Evolutionary conservation across 2,888 invertebrate genomes (phyloP).

Genomic region (Brachypterus glaber): DNA sequence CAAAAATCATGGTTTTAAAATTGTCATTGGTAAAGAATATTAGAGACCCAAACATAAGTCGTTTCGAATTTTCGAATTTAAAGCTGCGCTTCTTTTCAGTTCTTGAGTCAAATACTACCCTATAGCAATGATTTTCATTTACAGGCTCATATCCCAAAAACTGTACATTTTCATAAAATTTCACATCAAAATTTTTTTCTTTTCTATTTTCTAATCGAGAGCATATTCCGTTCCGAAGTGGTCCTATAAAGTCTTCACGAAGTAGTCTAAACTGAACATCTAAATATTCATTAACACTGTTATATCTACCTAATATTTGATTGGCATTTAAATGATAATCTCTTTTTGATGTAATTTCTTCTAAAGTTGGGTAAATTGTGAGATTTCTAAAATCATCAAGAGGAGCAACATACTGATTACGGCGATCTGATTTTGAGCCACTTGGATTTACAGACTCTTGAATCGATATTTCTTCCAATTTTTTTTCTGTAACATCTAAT

Average conservation of each 20-base stretch:
- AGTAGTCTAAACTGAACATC: slow-evolving; percentile 70
- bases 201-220: slow-evolving; percentile 21
- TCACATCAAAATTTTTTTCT: slow-evolving; percentile 19
- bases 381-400: slow-evolving; percentile 42
- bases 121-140: slow-evolving; percentile 19
- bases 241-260: slow-evolving; percentile 69
- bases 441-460: too few relatives aligned
- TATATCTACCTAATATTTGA: slow-evolving; percentile 54
- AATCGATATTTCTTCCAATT: slow-evolving; percentile 25
- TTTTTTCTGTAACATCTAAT: slow-evolving; percentile 30
- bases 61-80: slow-evolving; percentile 44
- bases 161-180: slow-evolving; percentile 19
- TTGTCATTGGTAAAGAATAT: slow-evolving; percentile 61
- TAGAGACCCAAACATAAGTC: slow-evolving; percentile 62
- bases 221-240: slow-evolving; percentile 57
- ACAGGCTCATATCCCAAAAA: slow-evolving; percentile 19
- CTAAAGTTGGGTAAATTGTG: slow-evolving; percentile 45
- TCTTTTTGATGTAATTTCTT: slow-evolving; percentile 33
- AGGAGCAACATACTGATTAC: neutral
- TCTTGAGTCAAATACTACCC: slow-evolving; percentile 21
- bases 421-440: neutral
- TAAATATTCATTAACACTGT: slow-evolving; percentile 60
- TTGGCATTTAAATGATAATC: slow-evolving; percentile 47
- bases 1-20: slow-evolving; percentile 60
- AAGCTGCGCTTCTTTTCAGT: slow-evolving; percentile 24